A percentile compares a stretch with the other conserved stretches of the same genome.
Conservation (phyloP, 2,797 vertebrate species). For the Rhadinocentrus ornatus region DNA sequence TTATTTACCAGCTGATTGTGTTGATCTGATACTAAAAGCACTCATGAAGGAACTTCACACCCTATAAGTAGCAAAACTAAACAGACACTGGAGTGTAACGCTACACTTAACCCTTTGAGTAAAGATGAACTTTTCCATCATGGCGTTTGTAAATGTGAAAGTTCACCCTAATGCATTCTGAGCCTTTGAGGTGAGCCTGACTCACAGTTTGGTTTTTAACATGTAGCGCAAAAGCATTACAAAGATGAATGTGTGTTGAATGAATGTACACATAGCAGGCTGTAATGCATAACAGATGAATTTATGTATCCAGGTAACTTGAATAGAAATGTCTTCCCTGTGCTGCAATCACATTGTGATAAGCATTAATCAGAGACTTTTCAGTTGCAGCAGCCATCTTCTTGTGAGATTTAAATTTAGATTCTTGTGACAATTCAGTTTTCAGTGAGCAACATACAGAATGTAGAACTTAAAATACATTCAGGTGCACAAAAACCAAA, state of each 20-base stretch:
- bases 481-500: conserved; percentile 54
- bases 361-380: conserved; percentile 54
- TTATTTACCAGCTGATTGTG: neutral
- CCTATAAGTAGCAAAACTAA: conserved; percentile 18
- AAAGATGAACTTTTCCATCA: conserved; percentile 19
- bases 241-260: conserved; percentile 12
- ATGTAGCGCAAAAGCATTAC: conserved; percentile 61
- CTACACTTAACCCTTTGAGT: conserved; percentile 3
- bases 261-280: conserved; percentile 34
- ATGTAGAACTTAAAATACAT: conserved; percentile 7
- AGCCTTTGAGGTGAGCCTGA: conserved; percentile 1
- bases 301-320: conserved; percentile 40
- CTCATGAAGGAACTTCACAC: conserved; percentile 1
- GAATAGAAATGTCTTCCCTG: conserved; percentile 20
- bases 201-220: conserved; percentile 19
- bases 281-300: conserved; percentile 19
- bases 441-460: neutral
- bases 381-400: conserved; percentile 17
- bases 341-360: conserved; percentile 18
- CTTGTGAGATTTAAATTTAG: conserved; percentile 23
- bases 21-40: neutral
- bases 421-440: neutral
- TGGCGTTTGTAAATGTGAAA: conserved; percentile 11
- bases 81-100: conserved; percentile 21
- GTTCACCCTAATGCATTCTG: conserved; percentile 12